Evolutionary conservation across 2,888 invertebrate species (phyloP).

Genomic region (Trichopoda pennipes): DNA sequence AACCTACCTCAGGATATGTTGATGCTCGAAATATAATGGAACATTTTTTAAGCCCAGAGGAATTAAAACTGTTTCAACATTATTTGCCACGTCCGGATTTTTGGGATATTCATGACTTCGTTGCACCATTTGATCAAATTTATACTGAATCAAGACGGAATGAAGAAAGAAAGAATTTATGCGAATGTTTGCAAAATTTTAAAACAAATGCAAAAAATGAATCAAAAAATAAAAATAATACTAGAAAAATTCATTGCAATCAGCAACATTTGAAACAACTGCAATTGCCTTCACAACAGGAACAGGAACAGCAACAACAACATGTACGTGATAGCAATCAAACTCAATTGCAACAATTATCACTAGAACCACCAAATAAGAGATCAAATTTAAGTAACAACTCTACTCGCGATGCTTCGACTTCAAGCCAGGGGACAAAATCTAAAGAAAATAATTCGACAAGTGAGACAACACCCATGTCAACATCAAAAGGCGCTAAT

Average conservation of each 20-base stretch:
- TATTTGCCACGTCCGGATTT: slow-evolving; percentile 56
- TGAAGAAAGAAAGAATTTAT: slow-evolving; percentile 54
- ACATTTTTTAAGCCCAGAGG: slow-evolving; percentile 54
- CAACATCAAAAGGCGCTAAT: slow-evolving; percentile 44
- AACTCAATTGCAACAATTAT: neutral
- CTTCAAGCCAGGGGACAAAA: slow-evolving; percentile 58
- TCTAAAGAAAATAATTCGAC: slow-evolving; percentile 59
- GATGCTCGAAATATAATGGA: slow-evolving; percentile 57
- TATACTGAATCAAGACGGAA: slow-evolving; percentile 48
- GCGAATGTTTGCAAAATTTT: slow-evolving; percentile 62
- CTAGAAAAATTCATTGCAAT: slow-evolving; percentile 36
- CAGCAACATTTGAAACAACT: slow-evolving; percentile 16
- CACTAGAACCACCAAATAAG: slow-evolving; percentile 60
- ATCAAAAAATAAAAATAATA: slow-evolving; percentile 27
- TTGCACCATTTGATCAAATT: slow-evolving; percentile 59
- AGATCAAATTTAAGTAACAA: slow-evolving; percentile 63
- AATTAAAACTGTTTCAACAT: slow-evolving; percentile 58
- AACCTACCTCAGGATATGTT: slow-evolving; percentile 56
- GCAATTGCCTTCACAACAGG: neutral
- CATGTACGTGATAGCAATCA: neutral
- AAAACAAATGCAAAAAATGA: slow-evolving; percentile 59
- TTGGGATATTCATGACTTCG: slow-evolving; percentile 59
- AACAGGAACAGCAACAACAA: slow-evolving; percentile 25
- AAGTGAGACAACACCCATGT: slow-evolving; percentile 54
- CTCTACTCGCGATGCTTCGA: slow-evolving; percentile 63